These are phyloP conservation scores for Carposina sasakii DNA, from an alignment of 1,140 invertebrate species.

Conservation along the genomic window DNA sequence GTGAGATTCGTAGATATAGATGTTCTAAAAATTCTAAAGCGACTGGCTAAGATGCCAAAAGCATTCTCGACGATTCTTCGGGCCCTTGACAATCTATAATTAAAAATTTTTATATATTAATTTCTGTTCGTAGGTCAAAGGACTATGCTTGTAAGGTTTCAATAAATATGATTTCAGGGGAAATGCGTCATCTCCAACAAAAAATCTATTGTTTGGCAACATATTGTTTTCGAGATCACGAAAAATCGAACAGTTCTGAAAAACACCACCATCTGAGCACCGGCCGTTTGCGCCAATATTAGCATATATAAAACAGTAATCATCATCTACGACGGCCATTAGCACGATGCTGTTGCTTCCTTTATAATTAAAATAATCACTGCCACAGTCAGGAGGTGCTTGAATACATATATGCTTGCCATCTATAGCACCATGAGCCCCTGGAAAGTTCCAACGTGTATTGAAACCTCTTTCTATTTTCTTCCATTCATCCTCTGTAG, in stretches of 20 bases:
- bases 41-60: neutral
- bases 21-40: neutral
- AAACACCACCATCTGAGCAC: neutral
- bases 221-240: neutral
- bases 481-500: neutral
- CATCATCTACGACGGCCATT: constrained; percentile 11
- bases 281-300: constrained; percentile 4
- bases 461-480: neutral
- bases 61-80: neutral
- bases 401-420: neutral
- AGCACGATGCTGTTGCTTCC: constrained; percentile 13
- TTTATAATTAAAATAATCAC: neutral
- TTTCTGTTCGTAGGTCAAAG: neutral
- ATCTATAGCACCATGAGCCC: neutral
- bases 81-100: neutral
- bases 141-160: neutral
- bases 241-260: neutral
- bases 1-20: neutral
- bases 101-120: neutral
- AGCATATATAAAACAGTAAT: constrained; percentile 14
- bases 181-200: neutral
- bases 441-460: neutral
- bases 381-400: neutral
- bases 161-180: neutral
- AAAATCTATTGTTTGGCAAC: neutral